Conservation (phyloP, 2,888 invertebrate species). For the Heliconius ismenius region DNA sequence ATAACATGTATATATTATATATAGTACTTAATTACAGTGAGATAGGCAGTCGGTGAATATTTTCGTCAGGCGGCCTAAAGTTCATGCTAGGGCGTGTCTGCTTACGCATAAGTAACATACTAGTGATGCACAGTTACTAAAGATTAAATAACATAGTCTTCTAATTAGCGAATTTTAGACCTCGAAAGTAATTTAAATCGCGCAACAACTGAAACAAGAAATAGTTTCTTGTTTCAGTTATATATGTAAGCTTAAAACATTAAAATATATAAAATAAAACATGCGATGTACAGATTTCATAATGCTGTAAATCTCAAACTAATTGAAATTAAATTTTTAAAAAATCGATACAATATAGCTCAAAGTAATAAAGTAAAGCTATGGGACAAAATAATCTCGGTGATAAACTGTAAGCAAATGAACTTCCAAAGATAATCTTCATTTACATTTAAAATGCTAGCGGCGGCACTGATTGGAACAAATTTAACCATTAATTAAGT, state of each 20-base stretch:
- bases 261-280: background rate
- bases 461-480: constrained; percentile 46
- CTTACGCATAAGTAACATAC: background rate
- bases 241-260: background rate
- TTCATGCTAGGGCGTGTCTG: constrained; percentile 17
- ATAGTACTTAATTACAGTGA: background rate
- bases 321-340: background rate
- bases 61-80: background rate
- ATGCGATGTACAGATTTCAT: background rate
- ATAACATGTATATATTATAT: background rate
- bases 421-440: constrained; percentile 33
- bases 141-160: background rate
- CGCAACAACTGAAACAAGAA: too few species aligned
- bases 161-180: background rate
- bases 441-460: constrained; percentile 47
- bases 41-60: background rate
- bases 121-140: constrained; percentile 8
- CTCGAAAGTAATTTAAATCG: too few species aligned
- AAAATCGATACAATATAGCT: constrained; percentile 5
- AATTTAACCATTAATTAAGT: constrained; percentile 62
- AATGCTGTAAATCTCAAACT: background rate
- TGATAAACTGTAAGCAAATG: constrained; percentile 31
- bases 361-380: constrained; percentile 5
- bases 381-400: constrained; percentile 24
- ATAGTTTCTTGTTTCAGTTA: too few species aligned